A percentile compares a stretch with the other conserved stretches of the same genome.
These are phyloP conservation scores for Peromyscus californicus DNA, from an alignment of 2,113 vertebrate genomes.

Conservation along the genomic window DNA sequence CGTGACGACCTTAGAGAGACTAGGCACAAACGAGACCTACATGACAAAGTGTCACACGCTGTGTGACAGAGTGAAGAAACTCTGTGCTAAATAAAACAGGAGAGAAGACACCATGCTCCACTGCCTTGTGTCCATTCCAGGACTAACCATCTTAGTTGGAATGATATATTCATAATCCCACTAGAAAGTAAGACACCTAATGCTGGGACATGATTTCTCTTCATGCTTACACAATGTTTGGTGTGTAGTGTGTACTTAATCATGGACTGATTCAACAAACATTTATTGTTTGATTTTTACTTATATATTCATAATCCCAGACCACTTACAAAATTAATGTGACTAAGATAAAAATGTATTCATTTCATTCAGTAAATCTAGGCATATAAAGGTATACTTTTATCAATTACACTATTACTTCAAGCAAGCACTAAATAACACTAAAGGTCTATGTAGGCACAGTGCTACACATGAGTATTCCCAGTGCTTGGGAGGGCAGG, in stretches of 20 bases:
- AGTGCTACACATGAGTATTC: not conserved
- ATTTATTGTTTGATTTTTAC: slow-evolving; percentile 47
- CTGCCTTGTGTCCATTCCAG: not conserved
- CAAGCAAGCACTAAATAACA: slow-evolving; percentile 52
- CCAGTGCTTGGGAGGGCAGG: not conserved
- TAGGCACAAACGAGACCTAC: not conserved
- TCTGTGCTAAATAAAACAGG: not conserved
- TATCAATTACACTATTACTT: not conserved
- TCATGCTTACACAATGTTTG: not conserved
- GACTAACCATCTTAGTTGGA: not conserved
- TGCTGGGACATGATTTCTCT: not conserved
- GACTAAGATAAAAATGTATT: slow-evolving; percentile 5
- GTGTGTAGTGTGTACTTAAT: not conserved
- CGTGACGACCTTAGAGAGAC: not conserved
- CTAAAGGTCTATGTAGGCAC: not conserved
- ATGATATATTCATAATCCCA: not conserved
- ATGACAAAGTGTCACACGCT: not conserved
- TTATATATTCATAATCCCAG: not conserved
- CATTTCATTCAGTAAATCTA: not conserved
- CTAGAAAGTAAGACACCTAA: not conserved
- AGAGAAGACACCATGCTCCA: not conserved
- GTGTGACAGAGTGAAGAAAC: not conserved
- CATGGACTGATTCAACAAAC: slow-evolving; percentile 16
- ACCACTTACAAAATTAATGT: not conserved
- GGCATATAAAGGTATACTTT: slow-evolving; percentile 38